Conservation (phyloP, 2,113 vertebrate genomes). For the Lutjanus erythropterus region DNA sequence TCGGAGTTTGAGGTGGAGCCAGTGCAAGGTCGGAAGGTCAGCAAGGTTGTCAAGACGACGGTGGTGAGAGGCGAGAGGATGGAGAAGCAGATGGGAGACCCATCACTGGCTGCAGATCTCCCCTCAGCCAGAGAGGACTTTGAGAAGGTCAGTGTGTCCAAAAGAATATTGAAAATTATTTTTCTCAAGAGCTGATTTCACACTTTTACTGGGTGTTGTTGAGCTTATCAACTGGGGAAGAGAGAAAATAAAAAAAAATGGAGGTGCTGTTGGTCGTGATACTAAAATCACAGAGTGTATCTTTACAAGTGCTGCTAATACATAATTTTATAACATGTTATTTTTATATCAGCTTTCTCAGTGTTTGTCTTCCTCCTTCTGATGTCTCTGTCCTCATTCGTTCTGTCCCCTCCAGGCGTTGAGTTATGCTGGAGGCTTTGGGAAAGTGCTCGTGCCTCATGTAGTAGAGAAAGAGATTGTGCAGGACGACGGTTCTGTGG, state of each 20-base stretch:
- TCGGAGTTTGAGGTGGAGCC: slow-evolving; percentile 92
- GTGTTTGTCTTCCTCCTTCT: slow-evolving; percentile 1
- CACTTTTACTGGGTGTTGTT: neutral
- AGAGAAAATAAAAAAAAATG: neutral
- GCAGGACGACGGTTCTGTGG: slow-evolving; percentile 92
- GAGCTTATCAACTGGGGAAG: neutral
- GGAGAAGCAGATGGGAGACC: slow-evolving; percentile 92
- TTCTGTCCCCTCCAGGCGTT: slow-evolving; percentile 87
- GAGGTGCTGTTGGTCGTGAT: neutral
- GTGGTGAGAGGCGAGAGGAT: slow-evolving; percentile 91
- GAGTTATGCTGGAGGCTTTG: slow-evolving; percentile 90
- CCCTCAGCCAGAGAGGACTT: slow-evolving; percentile 97
- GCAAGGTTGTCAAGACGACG: slow-evolving; percentile 95
- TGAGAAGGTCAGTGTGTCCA: slow-evolving; percentile 88
- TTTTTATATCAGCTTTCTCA: neutral
- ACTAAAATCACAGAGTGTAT: neutral
- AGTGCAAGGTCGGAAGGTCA: slow-evolving; percentile 94
- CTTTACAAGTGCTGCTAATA: neutral
- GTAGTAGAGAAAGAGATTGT: slow-evolving; percentile 91
- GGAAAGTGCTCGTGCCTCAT: slow-evolving; percentile 87
- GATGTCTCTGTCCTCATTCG: slow-evolving; percentile 21
- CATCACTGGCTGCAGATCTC: slow-evolving; percentile 90
- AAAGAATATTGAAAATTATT: neutral
- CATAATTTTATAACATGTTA: neutral
- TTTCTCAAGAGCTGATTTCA: neutral